Evolutionary conservation across 2,113 vertebrate genomes (phyloP), one percentile per base, ranked within the genome.

Genomic region (Zapus hudsonius): DNA sequence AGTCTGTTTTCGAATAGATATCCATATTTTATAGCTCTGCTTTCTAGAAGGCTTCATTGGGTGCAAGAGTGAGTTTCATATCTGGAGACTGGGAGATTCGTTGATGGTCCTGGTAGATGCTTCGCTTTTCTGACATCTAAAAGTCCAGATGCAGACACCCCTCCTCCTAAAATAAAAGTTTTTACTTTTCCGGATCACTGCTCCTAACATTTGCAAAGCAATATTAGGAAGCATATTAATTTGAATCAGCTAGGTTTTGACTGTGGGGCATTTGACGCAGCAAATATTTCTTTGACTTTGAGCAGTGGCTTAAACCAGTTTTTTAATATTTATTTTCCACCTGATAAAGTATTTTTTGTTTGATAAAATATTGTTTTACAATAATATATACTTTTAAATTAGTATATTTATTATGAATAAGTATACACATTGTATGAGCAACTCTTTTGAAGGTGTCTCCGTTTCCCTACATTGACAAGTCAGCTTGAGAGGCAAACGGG

Each of bases 141-240:
- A 95, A 91, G 86, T 66, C 87, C 69, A 86, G 89, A 84, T 38
- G 42, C 55, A 87, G 92, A 89, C 55, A 76, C 89, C 70, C 7
- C 27, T 19, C 31, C 42, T 70, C 69, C 87, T 87, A 87, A 87
- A 84, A 84, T 88, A 88, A 93, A 93, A 55, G 25, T 73, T 93
- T 89, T 78, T 40, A 8, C 52, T 90, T 93, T 92, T 84, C 55
- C 67, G 59, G 88, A 59, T 92, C 84, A 96, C 91, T 84, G 80
- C 66, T 90, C 27, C 52, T 84, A n/a, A 64, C 66, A 82, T 86
- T 95, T 93, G 89, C 88, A 83, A 90, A 88, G 74, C 69, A 83
- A 59, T 90, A 83, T 61, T 11, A 0, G 61, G 66, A 88, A 31
- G 47, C 70, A 79, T 93, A 44, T 79, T 82, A 67, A 88, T 96